Evolutionary conservation across 2,113 vertebrate species (phyloP).

Genomic region (Andinoacara biseriatus): DNA sequence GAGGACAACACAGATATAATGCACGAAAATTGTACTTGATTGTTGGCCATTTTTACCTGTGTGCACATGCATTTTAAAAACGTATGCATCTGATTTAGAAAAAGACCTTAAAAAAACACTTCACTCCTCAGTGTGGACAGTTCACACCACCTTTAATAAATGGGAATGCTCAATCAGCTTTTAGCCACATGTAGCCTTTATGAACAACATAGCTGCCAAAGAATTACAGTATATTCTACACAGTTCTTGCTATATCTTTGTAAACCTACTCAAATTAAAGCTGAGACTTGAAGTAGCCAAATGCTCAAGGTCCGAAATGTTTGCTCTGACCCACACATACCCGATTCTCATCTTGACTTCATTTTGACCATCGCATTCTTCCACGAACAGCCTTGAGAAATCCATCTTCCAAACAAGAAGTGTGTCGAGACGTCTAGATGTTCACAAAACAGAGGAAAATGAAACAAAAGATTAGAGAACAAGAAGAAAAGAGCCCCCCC

Average conservation of each 20-base stretch:
- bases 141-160: neutral
- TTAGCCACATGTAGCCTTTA: neutral
- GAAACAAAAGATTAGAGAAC: constrained; percentile 63
- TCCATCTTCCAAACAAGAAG: constrained; percentile 35
- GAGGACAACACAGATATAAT: too few relatives aligned
- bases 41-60: neutral
- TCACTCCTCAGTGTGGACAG: neutral
- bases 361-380: constrained; percentile 35
- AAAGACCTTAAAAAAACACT: neutral
- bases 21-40: neutral
- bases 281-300: neutral
- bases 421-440: constrained; percentile 44
- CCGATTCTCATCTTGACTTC: constrained; percentile 27
- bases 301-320: constrained; percentile 3
- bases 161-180: neutral
- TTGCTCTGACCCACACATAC: constrained; percentile 23
- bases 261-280: neutral
- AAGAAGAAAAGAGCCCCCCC: constrained; percentile 43
- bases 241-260: neutral
- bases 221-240: neutral
- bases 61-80: too few relatives aligned
- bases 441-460: constrained; percentile 62
- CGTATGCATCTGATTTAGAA: neutral
- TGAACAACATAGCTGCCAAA: neutral
- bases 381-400: constrained; percentile 42